Conservation (phyloP, 2,797 vertebrate species). For the Pelochelys cantorii region DNA sequence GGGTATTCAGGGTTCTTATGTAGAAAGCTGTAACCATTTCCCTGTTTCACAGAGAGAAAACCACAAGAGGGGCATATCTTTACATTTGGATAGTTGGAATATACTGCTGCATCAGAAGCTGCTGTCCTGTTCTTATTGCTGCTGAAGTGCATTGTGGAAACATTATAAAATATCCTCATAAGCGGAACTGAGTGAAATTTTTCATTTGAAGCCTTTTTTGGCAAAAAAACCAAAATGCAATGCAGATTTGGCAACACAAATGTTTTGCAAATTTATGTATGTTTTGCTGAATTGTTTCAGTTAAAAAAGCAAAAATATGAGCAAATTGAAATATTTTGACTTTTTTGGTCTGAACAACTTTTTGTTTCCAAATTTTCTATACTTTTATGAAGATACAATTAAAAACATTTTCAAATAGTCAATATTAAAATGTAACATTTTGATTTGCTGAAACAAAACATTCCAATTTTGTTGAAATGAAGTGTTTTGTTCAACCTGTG, state of each 20-base stretch:
- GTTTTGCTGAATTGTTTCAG: background rate
- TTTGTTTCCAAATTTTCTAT: background rate
- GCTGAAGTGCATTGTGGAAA: background rate
- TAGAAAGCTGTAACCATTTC: background rate
- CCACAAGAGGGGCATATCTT: background rate
- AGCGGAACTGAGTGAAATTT: background rate
- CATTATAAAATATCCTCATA: background rate
- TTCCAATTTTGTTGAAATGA: background rate
- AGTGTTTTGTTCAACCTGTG: background rate
- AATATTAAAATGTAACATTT: background rate
- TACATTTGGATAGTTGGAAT: background rate
- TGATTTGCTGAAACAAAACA: background rate
- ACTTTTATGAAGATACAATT: background rate
- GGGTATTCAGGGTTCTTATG: background rate
- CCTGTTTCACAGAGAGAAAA: accelerated
- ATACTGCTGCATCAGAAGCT: accelerated
- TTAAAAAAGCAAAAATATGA: background rate
- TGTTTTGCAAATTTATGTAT: background rate
- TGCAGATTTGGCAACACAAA: background rate
- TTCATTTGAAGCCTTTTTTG: background rate
- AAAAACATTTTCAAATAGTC: background rate
- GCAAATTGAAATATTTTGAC: background rate
- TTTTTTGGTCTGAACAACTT: background rate
- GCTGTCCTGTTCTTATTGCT: background rate
- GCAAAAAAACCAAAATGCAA: background rate